Evolutionary conservation across 1,140 invertebrate genomes (phyloP), one percentile per base, ranked within the genome.

Genomic region (Helicoverpa zea): DNA sequence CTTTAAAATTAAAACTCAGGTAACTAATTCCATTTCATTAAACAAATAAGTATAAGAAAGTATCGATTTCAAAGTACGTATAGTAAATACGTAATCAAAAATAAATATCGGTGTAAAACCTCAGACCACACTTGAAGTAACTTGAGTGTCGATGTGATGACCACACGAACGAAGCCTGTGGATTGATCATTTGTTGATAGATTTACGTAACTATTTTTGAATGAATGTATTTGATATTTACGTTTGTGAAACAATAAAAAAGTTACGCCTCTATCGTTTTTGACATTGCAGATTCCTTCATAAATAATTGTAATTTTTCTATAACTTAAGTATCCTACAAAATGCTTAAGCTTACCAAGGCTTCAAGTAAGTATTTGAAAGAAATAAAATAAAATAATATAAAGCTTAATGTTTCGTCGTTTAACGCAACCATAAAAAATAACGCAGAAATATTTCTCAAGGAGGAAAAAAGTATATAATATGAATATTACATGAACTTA

Each of bases 11-110:
- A 66, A 2, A 2, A 11, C 16, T 9, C 61, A 16, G 43, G 63
- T 47, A 66, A 16, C 2, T 49, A 49, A 49, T 16, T 12, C 23
- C 30, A 61, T 61, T n/a, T 49, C 43, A 75, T 59, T 51, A 58
- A 75, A 64, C 64, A 66, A 30, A n/a, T 61, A 63, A 75, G 30
- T 47, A 77, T 14, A 35, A 30, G 49, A 59, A 58, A 58, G 51
- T 79, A 79, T 79, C 54, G 29, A 58, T 79, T 79, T 58, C 76
- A 58, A 64, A 64, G 16, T 13, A 29, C 23, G 29, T 72, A 72
- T 72, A 29, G 59, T 59, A 58, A 56, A 59, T 79, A 79, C 52
- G 76, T 79, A 79, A 70, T 78, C 76, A 79, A 58, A 79, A 79
- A 79, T 68, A 68, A 79, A 70, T 49, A 70, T 68, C 51, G 16